phyloP scores from a whole-genome alignment of 1,140 invertebrate species.

The Radopholus similis region DNA sequence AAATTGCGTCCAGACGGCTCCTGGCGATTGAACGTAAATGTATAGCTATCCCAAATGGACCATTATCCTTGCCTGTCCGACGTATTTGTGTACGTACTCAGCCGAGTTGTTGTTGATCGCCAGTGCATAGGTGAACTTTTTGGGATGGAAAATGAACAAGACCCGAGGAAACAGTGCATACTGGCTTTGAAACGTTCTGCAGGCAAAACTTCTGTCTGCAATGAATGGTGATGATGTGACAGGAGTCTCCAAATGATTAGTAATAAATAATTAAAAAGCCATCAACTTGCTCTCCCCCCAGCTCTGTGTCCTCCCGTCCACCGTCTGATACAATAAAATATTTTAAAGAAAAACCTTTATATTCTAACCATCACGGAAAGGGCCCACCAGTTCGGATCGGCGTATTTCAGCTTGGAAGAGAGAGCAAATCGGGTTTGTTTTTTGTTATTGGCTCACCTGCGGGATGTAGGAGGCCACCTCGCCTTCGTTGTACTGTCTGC shows the following conservation, averaged over 20 bases:
- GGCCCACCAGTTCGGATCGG: background rate
- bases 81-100: conserved; percentile 84
- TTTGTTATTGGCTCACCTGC: background rate
- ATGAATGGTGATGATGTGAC: background rate
- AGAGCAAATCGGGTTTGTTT: too few species aligned
- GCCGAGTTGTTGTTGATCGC: conserved; percentile 81
- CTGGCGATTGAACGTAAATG: background rate
- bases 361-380: background rate
- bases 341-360: too few species aligned
- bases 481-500: background rate
- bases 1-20: conserved; percentile 85
- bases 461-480: background rate
- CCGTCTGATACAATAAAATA: too few species aligned
- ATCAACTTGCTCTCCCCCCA: background rate
- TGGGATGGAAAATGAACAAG: too few species aligned
- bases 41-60: background rate
- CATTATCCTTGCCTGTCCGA: conserved; percentile 74
- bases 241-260: too few species aligned
- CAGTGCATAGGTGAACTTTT: conserved; percentile 86
- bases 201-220: conserved; percentile 25
- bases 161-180: too few species aligned
- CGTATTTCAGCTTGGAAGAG: too few species aligned
- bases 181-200: conserved; percentile 67
- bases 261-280: background rate
- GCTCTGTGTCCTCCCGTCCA: background rate